These are phyloP conservation scores for Drosophila pruinosa DNA, from an alignment of 1,140 invertebrate genomes.

Conservation along the genomic window DNA sequence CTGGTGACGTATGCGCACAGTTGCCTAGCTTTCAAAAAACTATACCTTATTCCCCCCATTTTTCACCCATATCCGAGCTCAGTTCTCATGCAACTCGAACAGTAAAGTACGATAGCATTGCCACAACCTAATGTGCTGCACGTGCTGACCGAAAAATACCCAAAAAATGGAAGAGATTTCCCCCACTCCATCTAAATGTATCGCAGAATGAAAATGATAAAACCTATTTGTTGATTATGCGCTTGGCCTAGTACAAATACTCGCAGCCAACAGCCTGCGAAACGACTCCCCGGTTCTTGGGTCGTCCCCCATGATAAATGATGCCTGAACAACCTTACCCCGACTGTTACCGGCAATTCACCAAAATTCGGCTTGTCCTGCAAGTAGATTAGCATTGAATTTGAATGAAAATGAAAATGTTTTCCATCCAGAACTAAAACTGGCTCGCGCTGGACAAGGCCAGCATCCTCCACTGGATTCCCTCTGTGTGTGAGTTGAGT, in stretches of 20 bases:
- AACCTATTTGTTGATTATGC: conserved; percentile 68
- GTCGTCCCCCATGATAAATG: conserved; percentile 63
- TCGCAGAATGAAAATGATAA: conserved; percentile 64
- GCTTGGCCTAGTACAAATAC: conserved; percentile 52
- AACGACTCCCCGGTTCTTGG: conserved; percentile 43
- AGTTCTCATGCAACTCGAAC: conserved; percentile 26
- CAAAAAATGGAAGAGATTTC: conserved; percentile 21
- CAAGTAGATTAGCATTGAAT: conserved; percentile 79
- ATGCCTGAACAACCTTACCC: conserved; percentile 45
- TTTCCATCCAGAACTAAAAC: conserved; percentile 38
- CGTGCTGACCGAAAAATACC: conserved; percentile 45
- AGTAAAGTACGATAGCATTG: conserved; percentile 48
- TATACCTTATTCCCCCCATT: conserved; percentile 33
- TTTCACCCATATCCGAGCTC: not conserved
- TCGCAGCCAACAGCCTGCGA: conserved; percentile 19
- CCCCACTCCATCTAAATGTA: conserved; percentile 27
- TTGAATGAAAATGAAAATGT: conserved; percentile 78
- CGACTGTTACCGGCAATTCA: not conserved
- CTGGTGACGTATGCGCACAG: conserved; percentile 62
- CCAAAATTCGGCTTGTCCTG: conserved; percentile 61
- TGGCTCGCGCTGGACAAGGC: not conserved
- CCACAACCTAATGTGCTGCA: conserved; percentile 65
- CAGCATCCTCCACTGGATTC: not conserved
- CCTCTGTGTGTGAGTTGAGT: conserved; percentile 11
- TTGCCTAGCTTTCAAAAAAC: conserved; percentile 38